Evolutionary conservation across 2,888 invertebrate genomes (phyloP).

Genomic region (Eupeodes luniger): DNA sequence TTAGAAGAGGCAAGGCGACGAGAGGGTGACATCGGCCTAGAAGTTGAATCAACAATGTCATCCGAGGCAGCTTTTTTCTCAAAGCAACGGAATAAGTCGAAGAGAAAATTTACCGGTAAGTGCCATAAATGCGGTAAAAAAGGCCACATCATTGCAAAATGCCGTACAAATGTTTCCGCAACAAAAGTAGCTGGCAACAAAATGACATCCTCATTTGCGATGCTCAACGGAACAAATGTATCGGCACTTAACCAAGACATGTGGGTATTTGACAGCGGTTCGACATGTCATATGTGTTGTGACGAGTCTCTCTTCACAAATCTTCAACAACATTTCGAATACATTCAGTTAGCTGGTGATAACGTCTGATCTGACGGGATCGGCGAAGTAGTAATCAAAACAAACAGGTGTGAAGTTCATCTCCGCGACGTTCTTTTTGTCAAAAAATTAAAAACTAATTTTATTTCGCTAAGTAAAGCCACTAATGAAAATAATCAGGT

Average conservation of each 20-base stretch:
- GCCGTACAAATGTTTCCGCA: constrained; percentile 11
- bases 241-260: constrained; percentile 12
- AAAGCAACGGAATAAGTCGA: constrained; percentile 17
- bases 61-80: constrained; percentile 39
- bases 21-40: constrained; percentile 4
- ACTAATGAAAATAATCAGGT: too few relatives aligned
- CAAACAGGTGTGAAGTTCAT: too few relatives aligned
- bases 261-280: not conserved
- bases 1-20: constrained; percentile 26
- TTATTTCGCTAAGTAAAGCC: not conserved
- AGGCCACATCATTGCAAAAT: constrained; percentile 13
- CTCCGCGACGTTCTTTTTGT: too few relatives aligned
- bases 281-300: too few relatives aligned
- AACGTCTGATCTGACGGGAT: too few relatives aligned
- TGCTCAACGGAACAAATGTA: constrained; percentile 18
- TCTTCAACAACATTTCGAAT: too few relatives aligned
- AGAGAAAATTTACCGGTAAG: constrained; percentile 24
- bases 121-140: constrained; percentile 38
- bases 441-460: too few relatives aligned
- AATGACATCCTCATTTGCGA: constrained; percentile 16
- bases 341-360: too few relatives aligned
- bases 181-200: constrained; percentile 7
- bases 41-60: constrained; percentile 1
- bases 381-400: too few relatives aligned
- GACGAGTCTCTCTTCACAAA: too few relatives aligned